phyloP scores from a whole-genome alignment of 2,113 vertebrate genomes.

The Numenius arquata region DNA sequence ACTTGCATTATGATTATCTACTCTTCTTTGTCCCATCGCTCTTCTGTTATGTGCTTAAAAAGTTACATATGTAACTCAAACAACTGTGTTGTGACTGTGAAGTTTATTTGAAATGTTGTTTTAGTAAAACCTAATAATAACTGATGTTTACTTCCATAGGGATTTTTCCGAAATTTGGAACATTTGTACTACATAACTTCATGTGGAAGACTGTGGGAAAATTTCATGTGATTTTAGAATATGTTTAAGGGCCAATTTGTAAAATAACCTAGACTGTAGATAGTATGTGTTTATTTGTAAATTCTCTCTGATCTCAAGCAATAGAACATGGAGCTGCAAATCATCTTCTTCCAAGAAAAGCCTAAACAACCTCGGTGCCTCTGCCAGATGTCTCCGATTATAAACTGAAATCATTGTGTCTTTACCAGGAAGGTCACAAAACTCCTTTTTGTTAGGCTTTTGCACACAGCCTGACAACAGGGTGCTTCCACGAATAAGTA shows the following conservation, averaged over 20 bases:
- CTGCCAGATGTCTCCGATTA: background rate
- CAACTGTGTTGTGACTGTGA: background rate
- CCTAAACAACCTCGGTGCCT: background rate
- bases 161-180: background rate
- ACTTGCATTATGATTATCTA: background rate
- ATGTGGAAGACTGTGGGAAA: background rate
- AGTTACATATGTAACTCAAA: background rate
- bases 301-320: background rate
- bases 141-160: background rate
- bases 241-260: background rate
- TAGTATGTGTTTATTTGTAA: background rate
- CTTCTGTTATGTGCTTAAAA: background rate
- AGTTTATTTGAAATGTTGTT: background rate
- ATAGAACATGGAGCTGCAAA: background rate
- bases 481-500: background rate
- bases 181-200: background rate
- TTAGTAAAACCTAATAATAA: background rate
- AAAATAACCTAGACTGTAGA: background rate
- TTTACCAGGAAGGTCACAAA: background rate
- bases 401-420: background rate
- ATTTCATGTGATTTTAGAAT: background rate
- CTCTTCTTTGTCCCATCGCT: background rate
- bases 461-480: background rate
- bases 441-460: background rate
- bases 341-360: background rate